Evolutionary conservation across 2,113 vertebrate genomes (phyloP).

Genomic region (Myrmecobius fasciatus): DNA sequence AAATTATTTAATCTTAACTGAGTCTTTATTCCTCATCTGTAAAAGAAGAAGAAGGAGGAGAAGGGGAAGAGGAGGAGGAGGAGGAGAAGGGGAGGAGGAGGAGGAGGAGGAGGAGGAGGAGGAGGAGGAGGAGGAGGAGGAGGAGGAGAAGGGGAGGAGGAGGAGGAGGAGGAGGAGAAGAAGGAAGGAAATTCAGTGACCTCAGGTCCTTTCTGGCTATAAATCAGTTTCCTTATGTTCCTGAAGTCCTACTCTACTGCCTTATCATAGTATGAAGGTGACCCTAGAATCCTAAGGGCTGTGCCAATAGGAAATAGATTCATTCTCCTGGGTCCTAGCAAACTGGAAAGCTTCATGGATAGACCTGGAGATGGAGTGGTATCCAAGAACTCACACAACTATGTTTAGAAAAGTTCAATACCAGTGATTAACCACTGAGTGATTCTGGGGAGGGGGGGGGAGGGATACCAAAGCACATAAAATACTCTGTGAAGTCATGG

Average conservation of each 20-base stretch:
- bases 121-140: too few species aligned
- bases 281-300: not conserved
- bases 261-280: not conserved
- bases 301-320: not conserved
- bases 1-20: not conserved
- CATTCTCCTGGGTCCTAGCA: not conserved
- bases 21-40: not conserved
- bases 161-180: too few species aligned
- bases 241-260: not conserved
- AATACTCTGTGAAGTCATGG: not conserved
- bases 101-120: too few species aligned
- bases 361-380: not conserved
- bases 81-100: not conserved
- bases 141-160: too few species aligned
- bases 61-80: too few species aligned
- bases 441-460: not conserved
- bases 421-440: not conserved
- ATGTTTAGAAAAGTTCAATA: not conserved
- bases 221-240: not conserved
- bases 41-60: not conserved
- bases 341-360: not conserved
- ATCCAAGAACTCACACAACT: not conserved
- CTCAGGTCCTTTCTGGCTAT: not conserved
- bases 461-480: not conserved
- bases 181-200: not conserved